Base-by-base conservation (phyloP, 1,140 invertebrate species). In the Pseudomyrmex dendroicus region DNA sequence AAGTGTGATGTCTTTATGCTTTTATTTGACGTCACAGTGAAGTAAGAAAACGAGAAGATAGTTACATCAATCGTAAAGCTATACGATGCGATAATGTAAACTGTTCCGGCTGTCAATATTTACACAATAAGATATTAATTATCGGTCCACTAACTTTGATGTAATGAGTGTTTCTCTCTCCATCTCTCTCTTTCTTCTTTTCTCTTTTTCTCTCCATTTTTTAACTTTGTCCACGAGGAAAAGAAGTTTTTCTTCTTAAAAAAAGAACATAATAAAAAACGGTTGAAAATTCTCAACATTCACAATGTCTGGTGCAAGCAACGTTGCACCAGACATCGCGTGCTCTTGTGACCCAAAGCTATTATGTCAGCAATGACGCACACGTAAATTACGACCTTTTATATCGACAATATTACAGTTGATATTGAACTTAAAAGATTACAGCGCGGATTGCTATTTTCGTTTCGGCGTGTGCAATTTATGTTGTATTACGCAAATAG, bases 311-410 rank as follows among this genome's bases (percentile, higher is more conserved):
- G 7, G 44, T 13, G 7, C 57, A 50, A 35, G 35, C 22, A 63
- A 63, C 13, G 48, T 73, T 25, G 74, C 50, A 56, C 48, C 50
- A 17, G 54, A 12, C 74, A 20, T 74, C 74, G 63, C 63, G 35
- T 68, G 63, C 63, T 68, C 20, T 77, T 13, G 15, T 35, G 76
- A 78, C 76, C 64, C 35, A 12, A 56, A 48, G 73, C 46, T 54
- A 57, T 78, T 78, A 78, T 78, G 76, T 70, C 64, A 70, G 64
- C 15, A 70, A 12, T 78, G 76, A 80, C 76, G 76, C 76, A 80
- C 44, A 59, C 66, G 46, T 72, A 59, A 80, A 80, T 59, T 80
- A 35, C 66, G 20, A 35, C 12, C 22, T 35, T 35, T 35, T 35
- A 59, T 72, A 80, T 72, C 76, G 54, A 8, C 12, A 25, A 22